These are phyloP conservation scores for Diarsia dahlii DNA, from an alignment of 2,888 invertebrate genomes.

Conservation along the genomic window DNA sequence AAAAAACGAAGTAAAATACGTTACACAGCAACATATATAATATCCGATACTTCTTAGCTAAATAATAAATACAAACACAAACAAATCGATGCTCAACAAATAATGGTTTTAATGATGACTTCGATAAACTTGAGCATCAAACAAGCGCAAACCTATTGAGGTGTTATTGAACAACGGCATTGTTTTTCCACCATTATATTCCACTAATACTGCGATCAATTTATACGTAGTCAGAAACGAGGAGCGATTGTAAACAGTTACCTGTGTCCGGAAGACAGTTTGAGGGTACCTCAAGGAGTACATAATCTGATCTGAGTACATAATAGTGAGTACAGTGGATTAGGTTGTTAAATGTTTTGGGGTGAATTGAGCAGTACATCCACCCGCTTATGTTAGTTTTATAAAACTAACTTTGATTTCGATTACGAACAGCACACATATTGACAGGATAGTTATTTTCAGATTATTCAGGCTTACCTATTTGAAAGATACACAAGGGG, in stretches of 20 bases:
- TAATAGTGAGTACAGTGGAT: background rate
- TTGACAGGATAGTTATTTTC: background rate
- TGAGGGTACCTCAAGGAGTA: slow-evolving; percentile 15
- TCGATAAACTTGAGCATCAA: slow-evolving; percentile 16
- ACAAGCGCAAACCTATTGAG: background rate
- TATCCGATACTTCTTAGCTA: background rate
- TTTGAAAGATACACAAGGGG: slow-evolving; percentile 83
- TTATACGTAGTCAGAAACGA: background rate
- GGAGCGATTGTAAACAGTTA: background rate
- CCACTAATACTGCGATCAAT: background rate
- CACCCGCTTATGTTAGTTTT: no score
- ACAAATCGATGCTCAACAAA: background rate
- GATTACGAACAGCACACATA: background rate
- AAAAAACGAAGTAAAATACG: background rate
- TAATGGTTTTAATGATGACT: background rate
- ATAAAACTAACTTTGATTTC: background rate
- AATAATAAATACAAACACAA: background rate
- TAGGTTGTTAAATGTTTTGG: background rate
- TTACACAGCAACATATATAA: background rate
- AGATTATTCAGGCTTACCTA: slow-evolving; percentile 74
- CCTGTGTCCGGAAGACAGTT: background rate
- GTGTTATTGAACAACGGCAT: background rate
- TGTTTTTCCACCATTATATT: no score
- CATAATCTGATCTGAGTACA: no score
- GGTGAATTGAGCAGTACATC: background rate